Evolutionary conservation across 2,888 invertebrate species (phyloP).

Genomic region (Drymonia ruficornis): DNA sequence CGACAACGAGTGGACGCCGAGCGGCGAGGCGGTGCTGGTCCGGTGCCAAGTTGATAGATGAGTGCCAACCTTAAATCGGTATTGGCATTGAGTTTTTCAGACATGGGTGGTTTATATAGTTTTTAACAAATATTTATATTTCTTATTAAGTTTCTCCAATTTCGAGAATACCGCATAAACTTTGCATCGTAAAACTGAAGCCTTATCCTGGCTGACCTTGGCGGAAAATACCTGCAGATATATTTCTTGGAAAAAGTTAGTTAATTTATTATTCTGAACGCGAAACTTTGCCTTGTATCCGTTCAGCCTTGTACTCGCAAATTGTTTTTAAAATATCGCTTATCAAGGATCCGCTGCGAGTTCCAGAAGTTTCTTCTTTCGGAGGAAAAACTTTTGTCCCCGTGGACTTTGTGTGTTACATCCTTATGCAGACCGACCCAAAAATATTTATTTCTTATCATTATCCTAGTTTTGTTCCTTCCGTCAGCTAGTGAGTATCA

Average conservation of each 20-base stretch:
- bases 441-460: background rate
- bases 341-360: constrained; percentile 55
- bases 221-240: constrained; percentile 34
- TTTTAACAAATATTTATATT: no score
- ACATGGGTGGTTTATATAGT: no score
- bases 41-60: no score
- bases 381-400: constrained; percentile 55
- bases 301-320: constrained; percentile 49
- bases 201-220: constrained; percentile 24
- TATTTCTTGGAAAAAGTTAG: constrained; percentile 42
- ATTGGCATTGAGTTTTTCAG: no score
- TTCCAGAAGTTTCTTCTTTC: constrained; percentile 40
- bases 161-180: background rate
- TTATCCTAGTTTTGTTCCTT: background rate
- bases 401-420: constrained; percentile 21
- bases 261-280: constrained; percentile 53
- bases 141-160: no score
- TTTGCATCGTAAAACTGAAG: background rate
- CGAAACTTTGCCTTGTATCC: constrained; percentile 45
- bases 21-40: no score
- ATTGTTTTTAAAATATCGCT: constrained; percentile 73
- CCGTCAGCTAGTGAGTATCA: no score
- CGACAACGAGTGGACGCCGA: no score
- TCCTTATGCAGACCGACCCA: background rate
- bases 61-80: no score